Evolutionary conservation across 2,797 vertebrate genomes (phyloP), one percentile per base, ranked within the genome.

Genomic region (Cygnus olor): DNA sequence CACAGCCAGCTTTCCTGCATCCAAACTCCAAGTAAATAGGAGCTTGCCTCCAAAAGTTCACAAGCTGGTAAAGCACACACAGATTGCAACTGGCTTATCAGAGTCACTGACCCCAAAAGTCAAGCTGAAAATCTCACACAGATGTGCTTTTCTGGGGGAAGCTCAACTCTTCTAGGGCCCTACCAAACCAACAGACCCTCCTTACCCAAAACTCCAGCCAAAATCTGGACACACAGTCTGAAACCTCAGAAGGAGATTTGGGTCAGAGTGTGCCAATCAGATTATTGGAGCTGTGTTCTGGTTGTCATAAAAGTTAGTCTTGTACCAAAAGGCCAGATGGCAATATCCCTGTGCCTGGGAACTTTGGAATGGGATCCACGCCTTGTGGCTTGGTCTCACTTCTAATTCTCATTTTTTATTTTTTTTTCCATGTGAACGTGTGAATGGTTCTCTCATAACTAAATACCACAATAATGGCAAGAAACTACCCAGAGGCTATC

Each of bases 381-480:
- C 12, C 83, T 44, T 85, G 89, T 86, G 87, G 90, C 51, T 95
- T 92, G 36, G 76, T 96, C 64, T 92, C 56, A 76, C 84, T 92
- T 94, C 79, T 66, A 89, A 69, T 79, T 78, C 2, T 65, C 93
- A 53, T 40, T 6, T 56, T 65, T 87, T 64, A 38, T 2, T 56
- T 36, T 6, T 56, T 87, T 64, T 47, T 3, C 6, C 57, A 38
- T 38, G 38, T 38, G 38, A 38, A 38, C 73, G 24, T 44, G 74
- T 87, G 83, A 76, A 66, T 91, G 32, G 63, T 42, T 95, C 53
- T 90, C 58, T 87, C 76, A 57, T 76, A 89, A 83, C 65, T 88
- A 84, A 95, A 93, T 60, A 79, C 86, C 94, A 93, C 93, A 92
- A 89, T 73, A 95, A 95, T 66, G 58, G 92, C 61, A 94, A 81